Percentiles rank a stretch among this genome's conserved stretches.
Conservation (phyloP, 2,888 invertebrate species). For the Hermaeophaga mercurialis region DNA sequence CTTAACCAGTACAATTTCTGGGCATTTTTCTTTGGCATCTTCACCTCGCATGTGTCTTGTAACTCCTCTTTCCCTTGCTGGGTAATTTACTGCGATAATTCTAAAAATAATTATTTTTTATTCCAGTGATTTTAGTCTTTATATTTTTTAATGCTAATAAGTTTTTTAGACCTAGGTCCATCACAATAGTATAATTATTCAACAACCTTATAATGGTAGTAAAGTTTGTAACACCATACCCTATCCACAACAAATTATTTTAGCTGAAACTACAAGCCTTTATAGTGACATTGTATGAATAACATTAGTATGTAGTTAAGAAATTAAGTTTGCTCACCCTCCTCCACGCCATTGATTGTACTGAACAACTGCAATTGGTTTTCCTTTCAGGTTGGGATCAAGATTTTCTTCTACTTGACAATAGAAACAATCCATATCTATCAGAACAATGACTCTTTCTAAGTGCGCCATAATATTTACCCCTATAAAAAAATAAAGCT, state of each 20-base stretch:
- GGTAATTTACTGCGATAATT: conserved; percentile 97
- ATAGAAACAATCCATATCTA: conserved; percentile 99
- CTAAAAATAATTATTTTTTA: conserved; percentile 66
- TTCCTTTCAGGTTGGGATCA: conserved; percentile 80
- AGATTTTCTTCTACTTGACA: conserved; percentile 96
- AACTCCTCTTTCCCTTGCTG: conserved; percentile 89
- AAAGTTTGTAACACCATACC: no score
- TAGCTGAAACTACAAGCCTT: no score
- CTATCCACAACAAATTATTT: no score
- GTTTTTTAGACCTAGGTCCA: no score
- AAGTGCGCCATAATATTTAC: conserved; percentile 24
- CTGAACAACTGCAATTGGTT: conserved; percentile 95
- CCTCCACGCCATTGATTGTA: conserved; percentile 94
- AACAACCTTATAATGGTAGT: no score
- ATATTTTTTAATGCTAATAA: no score
- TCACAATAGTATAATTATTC: no score
- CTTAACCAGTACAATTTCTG: conserved; percentile 79
- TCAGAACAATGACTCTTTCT: conserved; percentile 73
- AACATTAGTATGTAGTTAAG: no score
- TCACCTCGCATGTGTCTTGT: conserved; percentile 88
- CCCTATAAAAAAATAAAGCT: no score
- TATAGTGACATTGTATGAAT: no score
- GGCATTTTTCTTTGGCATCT: conserved; percentile 88
- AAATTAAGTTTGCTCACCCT: no score
- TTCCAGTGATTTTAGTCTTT: no score